phyloP scores from a whole-genome alignment of 2,113 vertebrate species.

The Paramisgurnus dabryanus region DNA sequence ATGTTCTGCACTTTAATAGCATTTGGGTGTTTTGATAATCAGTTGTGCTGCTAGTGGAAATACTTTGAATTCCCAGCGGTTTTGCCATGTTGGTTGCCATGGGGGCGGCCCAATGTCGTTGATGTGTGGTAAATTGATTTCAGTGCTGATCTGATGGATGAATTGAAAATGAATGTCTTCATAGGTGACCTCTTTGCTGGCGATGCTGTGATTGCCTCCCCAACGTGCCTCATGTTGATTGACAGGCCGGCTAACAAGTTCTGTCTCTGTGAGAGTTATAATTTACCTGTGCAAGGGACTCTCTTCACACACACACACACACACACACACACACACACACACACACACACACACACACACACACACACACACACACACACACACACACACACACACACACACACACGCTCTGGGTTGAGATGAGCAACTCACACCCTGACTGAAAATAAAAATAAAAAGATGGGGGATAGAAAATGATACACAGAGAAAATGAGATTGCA shows the following conservation, averaged over 20 bases:
- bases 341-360: too few species aligned
- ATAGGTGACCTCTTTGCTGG: conserved; percentile 59
- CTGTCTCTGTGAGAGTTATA: conserved; percentile 64
- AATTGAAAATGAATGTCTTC: conserved; percentile 67
- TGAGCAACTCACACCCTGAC: conserved; percentile 12
- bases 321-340: too few species aligned
- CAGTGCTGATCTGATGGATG: conserved; percentile 67
- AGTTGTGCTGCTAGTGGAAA: conserved; percentile 34
- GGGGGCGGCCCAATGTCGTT: conserved; percentile 60
- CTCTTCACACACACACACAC: conserved; percentile 6
- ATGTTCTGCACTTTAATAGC: conserved; percentile 9
- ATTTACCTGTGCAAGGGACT: conserved; percentile 63
- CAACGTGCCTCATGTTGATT: conserved; percentile 56
- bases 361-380: too few species aligned
- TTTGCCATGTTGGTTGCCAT: conserved; percentile 48
- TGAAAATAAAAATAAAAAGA: conserved; percentile 24
- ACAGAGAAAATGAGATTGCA: conserved; percentile 2
- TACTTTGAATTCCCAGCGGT: conserved; percentile 46
- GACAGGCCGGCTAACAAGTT: conserved; percentile 68
- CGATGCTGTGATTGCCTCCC: conserved; percentile 61
- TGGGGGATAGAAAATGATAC: not conserved
- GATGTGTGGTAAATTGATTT: conserved; percentile 70
- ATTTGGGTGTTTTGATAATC: conserved; percentile 46
- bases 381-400: too few species aligned
- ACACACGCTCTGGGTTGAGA: not conserved